Conservation (phyloP, 2,888 invertebrate genomes). For the Drosophila leonis region DNA sequence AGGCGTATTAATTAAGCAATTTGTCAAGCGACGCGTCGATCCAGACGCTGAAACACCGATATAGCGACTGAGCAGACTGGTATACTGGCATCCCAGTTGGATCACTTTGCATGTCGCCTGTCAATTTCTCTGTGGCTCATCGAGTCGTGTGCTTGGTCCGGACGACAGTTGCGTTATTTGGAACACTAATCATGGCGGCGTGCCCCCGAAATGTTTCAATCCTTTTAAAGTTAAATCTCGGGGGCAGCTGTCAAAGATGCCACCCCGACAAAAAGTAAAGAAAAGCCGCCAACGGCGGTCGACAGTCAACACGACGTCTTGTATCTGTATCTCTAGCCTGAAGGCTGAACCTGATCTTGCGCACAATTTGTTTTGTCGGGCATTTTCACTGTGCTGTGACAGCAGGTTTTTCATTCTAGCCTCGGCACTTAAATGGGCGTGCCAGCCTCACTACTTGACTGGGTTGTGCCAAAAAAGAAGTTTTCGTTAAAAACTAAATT, state of each 20-base stretch:
- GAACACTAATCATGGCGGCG: slow-evolving; percentile 78
- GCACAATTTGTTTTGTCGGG: slow-evolving; percentile 73
- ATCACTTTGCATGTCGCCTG: slow-evolving; percentile 71
- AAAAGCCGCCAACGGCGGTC: slow-evolving; percentile 63
- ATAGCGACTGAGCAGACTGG: slow-evolving; percentile 10
- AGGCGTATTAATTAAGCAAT: slow-evolving; percentile 76
- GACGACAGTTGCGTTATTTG: slow-evolving; percentile 64
- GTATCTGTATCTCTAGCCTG: slow-evolving; percentile 15
- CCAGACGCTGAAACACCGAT: slow-evolving; percentile 44
- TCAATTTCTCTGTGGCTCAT: slow-evolving; percentile 57
- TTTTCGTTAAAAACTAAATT: slow-evolving; percentile 5
- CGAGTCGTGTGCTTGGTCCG: slow-evolving; percentile 48
- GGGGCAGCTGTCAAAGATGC: slow-evolving; percentile 53
- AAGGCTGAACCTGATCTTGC: slow-evolving; percentile 58
- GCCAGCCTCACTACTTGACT: slow-evolving; percentile 2
- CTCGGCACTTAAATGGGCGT: slow-evolving; percentile 39
- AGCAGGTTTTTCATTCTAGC: slow-evolving; percentile 25
- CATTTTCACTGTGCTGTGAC: slow-evolving; percentile 54
- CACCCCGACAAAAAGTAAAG: slow-evolving; percentile 19
- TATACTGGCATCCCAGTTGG: slow-evolving; percentile 20
- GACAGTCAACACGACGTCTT: slow-evolving; percentile 34
- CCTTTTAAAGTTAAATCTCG: slow-evolving; percentile 53
- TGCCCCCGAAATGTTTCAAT: slow-evolving; percentile 66
- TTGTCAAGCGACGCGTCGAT: slow-evolving; percentile 69
- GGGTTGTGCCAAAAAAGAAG: slow-evolving; percentile 11